Evolutionary conservation across 2,888 invertebrate genomes (phyloP), one percentile per base, ranked within the genome.

Genomic region (Pherbina coryleti): DNA sequence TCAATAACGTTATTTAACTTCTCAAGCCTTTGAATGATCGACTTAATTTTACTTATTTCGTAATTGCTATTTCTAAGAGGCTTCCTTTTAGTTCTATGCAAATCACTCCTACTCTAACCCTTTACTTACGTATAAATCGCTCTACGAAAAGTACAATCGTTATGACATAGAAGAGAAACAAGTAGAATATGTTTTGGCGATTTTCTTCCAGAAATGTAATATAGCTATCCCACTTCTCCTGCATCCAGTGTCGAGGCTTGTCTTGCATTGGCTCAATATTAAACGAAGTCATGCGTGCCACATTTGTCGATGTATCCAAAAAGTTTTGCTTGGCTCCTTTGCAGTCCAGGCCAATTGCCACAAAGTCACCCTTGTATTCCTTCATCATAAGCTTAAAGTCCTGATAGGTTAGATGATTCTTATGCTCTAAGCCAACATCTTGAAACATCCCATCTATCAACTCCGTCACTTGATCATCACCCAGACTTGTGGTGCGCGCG

Each of bases 341-440:
- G 87, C 97, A 97, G 86, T 98, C 97, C 79, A 98, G 90, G 0
- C 97, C 97, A 77, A 98, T 97, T 0, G 97, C 97, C 0, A 97
- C 97, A 86, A 97, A 97, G 86, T 97, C 97, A 0, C 97, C 97
- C 88, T 97, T 97, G 89, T 97, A 97, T 88, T 98, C 97, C 85
- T 96, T 96, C 97, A 98, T 97, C 97, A 98, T 97, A 14, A 96
- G 90, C 87, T 97, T 97, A 85, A 98, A 98, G 86, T 98, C 97
- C 76, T 93, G 94, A 87, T 97, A 97, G 0, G 96, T 97, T 9
- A 98, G 91, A 84, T 95, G 96, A 83, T 97, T 95, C 90, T 97
- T 97, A 85, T 96, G 94, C 89, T 97, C 95, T 5, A 97, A 91
- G 0, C 97, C 97, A 9, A 97, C 96, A 87, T 96, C 96, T 93